phyloP scores from a whole-genome alignment of 1,140 invertebrate genomes.

The Megalopta genalis region DNA sequence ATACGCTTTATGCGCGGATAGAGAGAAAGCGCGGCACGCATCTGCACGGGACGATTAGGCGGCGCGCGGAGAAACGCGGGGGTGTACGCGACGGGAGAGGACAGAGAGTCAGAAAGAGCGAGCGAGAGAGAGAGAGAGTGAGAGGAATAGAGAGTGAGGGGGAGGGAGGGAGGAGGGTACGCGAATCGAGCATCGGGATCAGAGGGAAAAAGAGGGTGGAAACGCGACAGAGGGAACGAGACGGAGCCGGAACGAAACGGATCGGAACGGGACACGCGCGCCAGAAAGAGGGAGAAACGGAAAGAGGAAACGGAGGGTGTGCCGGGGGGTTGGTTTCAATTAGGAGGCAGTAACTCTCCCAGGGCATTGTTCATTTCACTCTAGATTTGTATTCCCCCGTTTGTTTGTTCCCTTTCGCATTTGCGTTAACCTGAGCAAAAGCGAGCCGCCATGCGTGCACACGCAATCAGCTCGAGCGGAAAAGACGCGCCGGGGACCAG shows the following conservation, averaged over 20 bases:
- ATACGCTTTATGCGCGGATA: slow-evolving; percentile 66
- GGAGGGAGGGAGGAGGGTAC: slow-evolving; percentile 2
- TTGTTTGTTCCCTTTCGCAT: slow-evolving; percentile 74
- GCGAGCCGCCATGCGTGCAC: slow-evolving; percentile 60
- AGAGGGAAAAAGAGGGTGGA: slow-evolving; percentile 6
- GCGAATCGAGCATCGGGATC: slow-evolving; percentile 14
- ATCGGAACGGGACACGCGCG: slow-evolving; percentile 2
- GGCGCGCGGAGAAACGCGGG: slow-evolving; percentile 56
- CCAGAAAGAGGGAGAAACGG: slow-evolving; percentile 38
- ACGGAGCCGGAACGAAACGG: neutral
- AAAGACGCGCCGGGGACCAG: slow-evolving; percentile 45
- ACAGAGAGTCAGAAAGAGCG: neutral
- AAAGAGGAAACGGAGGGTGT: slow-evolving; percentile 62
- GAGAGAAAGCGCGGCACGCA: slow-evolving; percentile 70
- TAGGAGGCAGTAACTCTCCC: slow-evolving; percentile 78
- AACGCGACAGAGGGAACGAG: slow-evolving; percentile 30
- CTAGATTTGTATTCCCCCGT: slow-evolving; percentile 78
- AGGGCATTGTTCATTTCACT: slow-evolving; percentile 79
- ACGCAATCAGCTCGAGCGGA: slow-evolving; percentile 60
- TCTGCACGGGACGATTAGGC: slow-evolving; percentile 76
- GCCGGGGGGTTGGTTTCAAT: slow-evolving; percentile 75
- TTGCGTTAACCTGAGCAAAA: slow-evolving; percentile 71
- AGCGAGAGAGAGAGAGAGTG: slow-evolving; percentile 18
- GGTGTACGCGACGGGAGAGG: slow-evolving; percentile 9
- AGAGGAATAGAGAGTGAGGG: slow-evolving; percentile 45